These are phyloP conservation scores for Oncorhynchus mykiss DNA, from an alignment of 2,113 vertebrate genomes.

Conservation along the genomic window DNA sequence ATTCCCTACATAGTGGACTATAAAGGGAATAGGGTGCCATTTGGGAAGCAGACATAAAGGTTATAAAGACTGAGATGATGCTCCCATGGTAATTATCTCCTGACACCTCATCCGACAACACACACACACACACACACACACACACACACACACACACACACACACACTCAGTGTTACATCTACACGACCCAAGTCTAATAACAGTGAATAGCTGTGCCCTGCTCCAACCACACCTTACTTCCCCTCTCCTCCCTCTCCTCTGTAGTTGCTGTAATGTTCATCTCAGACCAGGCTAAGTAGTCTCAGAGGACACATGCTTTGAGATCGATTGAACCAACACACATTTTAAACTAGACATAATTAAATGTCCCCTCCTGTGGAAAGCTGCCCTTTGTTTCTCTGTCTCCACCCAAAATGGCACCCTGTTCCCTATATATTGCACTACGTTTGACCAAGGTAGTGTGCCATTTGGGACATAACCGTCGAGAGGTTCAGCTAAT, in stretches of 20 bases:
- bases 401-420: too few relatives aligned
- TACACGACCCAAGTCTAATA: too few relatives aligned
- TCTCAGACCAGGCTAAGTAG: too few relatives aligned
- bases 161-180: too few relatives aligned
- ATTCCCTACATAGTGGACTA: too few relatives aligned
- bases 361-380: constrained; percentile 60
- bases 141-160: too few relatives aligned
- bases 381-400: constrained; percentile 44
- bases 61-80: constrained; percentile 44
- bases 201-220: too few relatives aligned
- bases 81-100: not conserved
- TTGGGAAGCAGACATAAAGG: not conserved
- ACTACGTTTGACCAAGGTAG: too few relatives aligned
- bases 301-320: constrained; percentile 37
- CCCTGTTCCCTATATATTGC: too few relatives aligned
- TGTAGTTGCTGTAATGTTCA: too few relatives aligned
- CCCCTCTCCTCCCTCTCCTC: not conserved
- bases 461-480: not conserved
- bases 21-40: too few relatives aligned
- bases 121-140: not conserved
- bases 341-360: constrained; percentile 55
- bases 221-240: not conserved
- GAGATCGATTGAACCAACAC: constrained; percentile 53
- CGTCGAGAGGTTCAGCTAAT: constrained; percentile 57
- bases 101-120: not conserved